These are phyloP conservation scores for Picathartes gymnocephalus DNA, from an alignment of 2,113 vertebrate species.

Conservation along the genomic window DNA sequence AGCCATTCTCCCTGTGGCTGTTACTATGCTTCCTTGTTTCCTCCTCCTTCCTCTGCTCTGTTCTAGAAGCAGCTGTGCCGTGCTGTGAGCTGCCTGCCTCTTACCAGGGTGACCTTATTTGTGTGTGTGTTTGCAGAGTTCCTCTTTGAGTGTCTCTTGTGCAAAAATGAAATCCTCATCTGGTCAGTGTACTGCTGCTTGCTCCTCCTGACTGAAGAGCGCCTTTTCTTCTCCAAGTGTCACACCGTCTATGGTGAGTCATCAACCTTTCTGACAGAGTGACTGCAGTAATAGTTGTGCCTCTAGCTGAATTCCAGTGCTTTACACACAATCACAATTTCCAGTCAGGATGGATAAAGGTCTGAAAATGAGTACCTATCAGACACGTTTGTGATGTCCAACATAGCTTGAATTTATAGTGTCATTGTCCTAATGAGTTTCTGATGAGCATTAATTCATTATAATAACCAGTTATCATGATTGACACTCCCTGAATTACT, in stretches of 20 bases:
- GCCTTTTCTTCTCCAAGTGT: constrained; percentile 91
- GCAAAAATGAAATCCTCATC: constrained; percentile 80
- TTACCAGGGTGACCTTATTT: neutral
- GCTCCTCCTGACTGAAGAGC: constrained; percentile 84
- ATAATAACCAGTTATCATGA: neutral
- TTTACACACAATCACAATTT: neutral
- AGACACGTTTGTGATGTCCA: neutral
- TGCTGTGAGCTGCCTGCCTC: neutral
- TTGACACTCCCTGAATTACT: neutral
- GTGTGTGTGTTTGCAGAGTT: constrained; percentile 72
- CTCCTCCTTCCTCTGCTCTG: neutral
- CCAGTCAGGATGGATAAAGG: neutral
- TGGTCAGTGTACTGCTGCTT: constrained; percentile 88
- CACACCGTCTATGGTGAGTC: constrained; percentile 92
- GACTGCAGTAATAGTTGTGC: neutral
- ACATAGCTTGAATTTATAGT: neutral
- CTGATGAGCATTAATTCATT: neutral
- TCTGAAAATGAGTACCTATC: neutral
- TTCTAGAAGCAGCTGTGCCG: neutral
- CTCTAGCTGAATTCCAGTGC: neutral
- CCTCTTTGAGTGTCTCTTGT: constrained; percentile 80
- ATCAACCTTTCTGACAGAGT: neutral
- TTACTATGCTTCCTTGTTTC: neutral
- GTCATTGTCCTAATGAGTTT: neutral
- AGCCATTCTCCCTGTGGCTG: neutral